Percentiles rank a stretch among this genome's conserved stretches.
Conservation (phyloP, 2,797 vertebrate genomes). For the Enteromius thamalakanensis region DNA sequence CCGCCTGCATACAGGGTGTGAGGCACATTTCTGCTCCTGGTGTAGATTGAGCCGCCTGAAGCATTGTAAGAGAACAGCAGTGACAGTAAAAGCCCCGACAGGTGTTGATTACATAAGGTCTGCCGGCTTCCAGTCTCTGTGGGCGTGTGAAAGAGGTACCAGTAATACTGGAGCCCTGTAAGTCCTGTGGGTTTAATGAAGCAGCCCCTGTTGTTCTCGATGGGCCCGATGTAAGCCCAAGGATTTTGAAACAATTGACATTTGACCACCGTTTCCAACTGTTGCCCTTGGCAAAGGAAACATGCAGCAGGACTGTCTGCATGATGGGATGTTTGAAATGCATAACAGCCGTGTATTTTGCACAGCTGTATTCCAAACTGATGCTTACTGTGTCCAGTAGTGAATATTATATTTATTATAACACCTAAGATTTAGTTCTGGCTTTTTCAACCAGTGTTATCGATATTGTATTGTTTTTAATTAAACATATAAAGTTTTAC, state of each 20-base stretch:
- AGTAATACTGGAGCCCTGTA: conserved; percentile 52
- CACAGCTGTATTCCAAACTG: conserved; percentile 25
- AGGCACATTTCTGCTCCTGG: conserved; percentile 21
- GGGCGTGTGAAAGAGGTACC: conserved; percentile 40
- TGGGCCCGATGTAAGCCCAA: conserved; percentile 39
- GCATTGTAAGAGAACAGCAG: conserved; percentile 28
- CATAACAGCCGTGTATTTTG: conserved; percentile 6
- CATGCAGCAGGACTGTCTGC: conserved; percentile 38
- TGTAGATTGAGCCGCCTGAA: conserved; percentile 27
- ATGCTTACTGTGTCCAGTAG: neutral
- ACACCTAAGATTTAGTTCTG: neutral
- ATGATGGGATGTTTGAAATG: conserved; percentile 23
- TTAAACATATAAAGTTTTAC: neutral
- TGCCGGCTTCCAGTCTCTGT: conserved; percentile 20
- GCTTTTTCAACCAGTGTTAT: neutral
- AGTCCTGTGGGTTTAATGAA: conserved; percentile 56
- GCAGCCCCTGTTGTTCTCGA: conserved; percentile 35
- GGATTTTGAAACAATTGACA: conserved; percentile 50
- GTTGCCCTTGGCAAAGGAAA: conserved; percentile 39
- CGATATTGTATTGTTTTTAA: neutral
- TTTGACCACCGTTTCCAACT: conserved; percentile 13
- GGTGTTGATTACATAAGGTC: conserved; percentile 58
- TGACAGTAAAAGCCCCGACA: conserved; percentile 43
- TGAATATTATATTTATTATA: neutral
- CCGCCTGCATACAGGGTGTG: neutral